A percentile compares a stretch with the other conserved stretches of the same genome.
phyloP scores from a whole-genome alignment of 2,888 invertebrate species.

The Xanthia togata region DNA sequence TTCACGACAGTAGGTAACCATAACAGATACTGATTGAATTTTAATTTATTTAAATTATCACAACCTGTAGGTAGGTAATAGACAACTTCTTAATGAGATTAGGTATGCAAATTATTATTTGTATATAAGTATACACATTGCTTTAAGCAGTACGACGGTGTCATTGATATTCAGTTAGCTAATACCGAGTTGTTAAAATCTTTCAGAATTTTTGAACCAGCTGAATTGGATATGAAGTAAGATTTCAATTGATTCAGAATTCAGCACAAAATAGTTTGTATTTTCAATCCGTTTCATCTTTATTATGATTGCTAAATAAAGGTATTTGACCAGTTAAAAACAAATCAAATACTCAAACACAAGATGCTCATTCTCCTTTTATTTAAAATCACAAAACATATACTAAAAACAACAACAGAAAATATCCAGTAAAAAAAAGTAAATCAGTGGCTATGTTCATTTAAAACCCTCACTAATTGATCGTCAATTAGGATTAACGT shows the following conservation, averaged over 20 bases:
- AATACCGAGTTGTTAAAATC: too few relatives aligned
- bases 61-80: too few relatives aligned
- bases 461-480: slow-evolving; percentile 14
- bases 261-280: not conserved
- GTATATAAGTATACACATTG: not conserved
- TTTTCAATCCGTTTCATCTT: not conserved
- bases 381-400: not conserved
- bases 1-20: too few relatives aligned
- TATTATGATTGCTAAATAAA: not conserved
- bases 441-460: slow-evolving; percentile 17
- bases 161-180: too few relatives aligned
- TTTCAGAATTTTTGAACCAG: too few relatives aligned
- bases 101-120: not conserved
- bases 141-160: too few relatives aligned
- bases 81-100: not conserved
- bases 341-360: not conserved
- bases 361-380: not conserved
- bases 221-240: slow-evolving; percentile 6
- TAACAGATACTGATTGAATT: too few relatives aligned
- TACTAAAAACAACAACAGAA: not conserved
- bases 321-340: not conserved
- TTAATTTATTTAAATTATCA: too few relatives aligned
- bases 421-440: not conserved
- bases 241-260: not conserved
- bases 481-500: slow-evolving; percentile 19